phyloP scores from a whole-genome alignment of 1,140 invertebrate species.

The Drosophila miranda region DNA sequence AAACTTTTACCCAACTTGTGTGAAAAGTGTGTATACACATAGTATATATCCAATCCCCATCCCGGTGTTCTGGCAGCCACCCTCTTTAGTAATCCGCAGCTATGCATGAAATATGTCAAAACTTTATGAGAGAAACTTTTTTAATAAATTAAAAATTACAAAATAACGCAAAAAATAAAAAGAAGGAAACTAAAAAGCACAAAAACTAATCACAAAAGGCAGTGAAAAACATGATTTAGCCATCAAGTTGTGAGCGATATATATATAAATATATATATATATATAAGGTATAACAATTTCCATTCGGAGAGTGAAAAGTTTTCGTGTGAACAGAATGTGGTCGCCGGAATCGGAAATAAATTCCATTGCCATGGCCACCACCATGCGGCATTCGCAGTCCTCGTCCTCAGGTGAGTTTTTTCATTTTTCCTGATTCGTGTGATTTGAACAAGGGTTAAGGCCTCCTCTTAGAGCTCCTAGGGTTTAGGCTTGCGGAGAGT shows the following conservation, averaged over 20 bases:
- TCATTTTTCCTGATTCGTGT: background rate
- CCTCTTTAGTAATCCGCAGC: conserved; percentile 44
- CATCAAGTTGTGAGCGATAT: conserved; percentile 31
- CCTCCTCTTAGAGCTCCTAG: background rate
- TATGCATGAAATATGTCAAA: conserved; percentile 67
- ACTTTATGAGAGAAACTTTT: conserved; percentile 58
- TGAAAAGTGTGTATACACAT: conserved; percentile 26
- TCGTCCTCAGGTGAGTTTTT: conserved; percentile 82
- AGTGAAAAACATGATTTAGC: conserved; percentile 51
- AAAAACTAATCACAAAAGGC: conserved; percentile 17
- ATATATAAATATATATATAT: background rate
- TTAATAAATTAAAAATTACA: conserved; percentile 64
- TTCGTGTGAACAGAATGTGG: conserved; percentile 69
- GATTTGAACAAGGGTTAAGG: background rate
- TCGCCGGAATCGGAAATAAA: conserved; percentile 82
- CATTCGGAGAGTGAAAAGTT: conserved; percentile 21
- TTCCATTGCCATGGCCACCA: conserved; percentile 83
- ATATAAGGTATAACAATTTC: conserved; percentile 11
- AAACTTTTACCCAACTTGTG: conserved; percentile 49
- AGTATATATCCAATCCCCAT: conserved; percentile 23
- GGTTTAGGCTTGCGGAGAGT: background rate
- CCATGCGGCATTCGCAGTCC: conserved; percentile 82
- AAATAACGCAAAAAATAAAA: conserved; percentile 21
- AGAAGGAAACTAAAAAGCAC: conserved; percentile 13
- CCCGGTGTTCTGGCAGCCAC: conserved; percentile 11